Conservation (phyloP, 2,888 invertebrate genomes). For the Drosophila multiciliata region DNA sequence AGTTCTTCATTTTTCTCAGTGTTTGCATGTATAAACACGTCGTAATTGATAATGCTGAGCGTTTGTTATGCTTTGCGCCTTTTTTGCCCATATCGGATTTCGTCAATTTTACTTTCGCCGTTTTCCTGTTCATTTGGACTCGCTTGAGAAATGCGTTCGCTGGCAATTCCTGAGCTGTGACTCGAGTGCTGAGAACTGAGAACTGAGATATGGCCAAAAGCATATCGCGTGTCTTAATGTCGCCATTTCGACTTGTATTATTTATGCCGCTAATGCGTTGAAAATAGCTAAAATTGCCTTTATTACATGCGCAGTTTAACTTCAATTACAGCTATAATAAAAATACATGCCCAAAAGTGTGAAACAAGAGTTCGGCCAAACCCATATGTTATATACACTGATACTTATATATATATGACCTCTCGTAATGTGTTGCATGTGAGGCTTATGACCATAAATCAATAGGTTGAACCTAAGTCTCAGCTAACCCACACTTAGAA, state of each 20-base stretch:
- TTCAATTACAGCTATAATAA: constrained; percentile 76
- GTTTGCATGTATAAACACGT: constrained; percentile 4
- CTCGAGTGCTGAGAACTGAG: neutral
- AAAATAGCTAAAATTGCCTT: constrained; percentile 81
- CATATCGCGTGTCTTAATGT: constrained; percentile 60
- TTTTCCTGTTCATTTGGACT: constrained; percentile 38
- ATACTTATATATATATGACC: constrained; percentile 1
- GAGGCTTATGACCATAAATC: constrained; percentile 8
- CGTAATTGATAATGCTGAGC: constrained; percentile 47
- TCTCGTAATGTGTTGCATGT: constrained; percentile 5
- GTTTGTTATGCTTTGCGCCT: constrained; percentile 41
- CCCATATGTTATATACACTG: constrained; percentile 7
- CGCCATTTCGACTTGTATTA: constrained; percentile 68
- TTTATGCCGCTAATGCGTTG: constrained; percentile 79
- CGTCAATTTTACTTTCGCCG: constrained; percentile 52
- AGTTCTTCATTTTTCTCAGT: neutral
- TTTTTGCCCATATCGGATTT: constrained; percentile 61
- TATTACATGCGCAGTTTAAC: constrained; percentile 83
- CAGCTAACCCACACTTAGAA: neutral
- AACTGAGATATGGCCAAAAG: constrained; percentile 56
- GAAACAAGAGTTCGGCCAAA: constrained; percentile 28
- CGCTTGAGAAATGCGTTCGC: constrained; percentile 30
- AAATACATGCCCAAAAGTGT: constrained; percentile 61
- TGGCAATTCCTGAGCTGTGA: neutral
- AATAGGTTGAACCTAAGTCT: neutral